phyloP scores from a whole-genome alignment of 2,888 invertebrate species.

The Poecilobothrus nobilitatus region DNA sequence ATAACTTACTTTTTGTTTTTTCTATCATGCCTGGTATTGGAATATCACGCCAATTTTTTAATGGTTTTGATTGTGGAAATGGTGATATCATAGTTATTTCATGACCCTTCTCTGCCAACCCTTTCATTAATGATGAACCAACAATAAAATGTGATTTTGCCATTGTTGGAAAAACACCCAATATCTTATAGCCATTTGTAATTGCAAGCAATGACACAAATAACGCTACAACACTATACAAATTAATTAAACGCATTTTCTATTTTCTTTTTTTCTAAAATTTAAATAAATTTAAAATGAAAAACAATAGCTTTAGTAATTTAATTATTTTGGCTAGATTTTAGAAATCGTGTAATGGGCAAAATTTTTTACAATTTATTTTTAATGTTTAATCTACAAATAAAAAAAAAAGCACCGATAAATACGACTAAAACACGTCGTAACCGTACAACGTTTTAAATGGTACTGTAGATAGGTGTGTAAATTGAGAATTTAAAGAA shows the following conservation, averaged over 20 bases:
- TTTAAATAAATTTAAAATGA: too few species aligned
- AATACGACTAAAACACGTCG: background rate
- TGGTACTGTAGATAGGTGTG: background rate
- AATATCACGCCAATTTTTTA: constrained; percentile 31
- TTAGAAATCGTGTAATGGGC: too few species aligned
- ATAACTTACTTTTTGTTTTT: constrained; percentile 10
- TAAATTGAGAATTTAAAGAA: too few species aligned
- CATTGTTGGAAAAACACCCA: constrained; percentile 9
- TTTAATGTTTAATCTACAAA: too few species aligned
- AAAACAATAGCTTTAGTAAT: too few species aligned
- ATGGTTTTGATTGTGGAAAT: constrained; percentile 31
- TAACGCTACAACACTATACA: background rate
- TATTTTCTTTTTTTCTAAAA: background rate
- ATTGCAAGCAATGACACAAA: background rate
- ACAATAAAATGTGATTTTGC: constrained; percentile 31
- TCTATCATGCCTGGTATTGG: constrained; percentile 20
- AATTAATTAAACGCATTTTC: background rate
- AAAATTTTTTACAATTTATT: too few species aligned
- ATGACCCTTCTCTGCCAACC: constrained; percentile 37
- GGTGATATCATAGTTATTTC: constrained; percentile 36
- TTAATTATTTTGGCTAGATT: too few species aligned
- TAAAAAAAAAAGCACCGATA: too few species aligned
- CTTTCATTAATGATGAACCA: constrained; percentile 35
- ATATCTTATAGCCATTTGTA: background rate
- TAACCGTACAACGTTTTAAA: background rate